Evolutionary conservation across 2,797 vertebrate species (phyloP), one percentile per base, ranked within the genome.

Genomic region (Diplodus puntazzo): DNA sequence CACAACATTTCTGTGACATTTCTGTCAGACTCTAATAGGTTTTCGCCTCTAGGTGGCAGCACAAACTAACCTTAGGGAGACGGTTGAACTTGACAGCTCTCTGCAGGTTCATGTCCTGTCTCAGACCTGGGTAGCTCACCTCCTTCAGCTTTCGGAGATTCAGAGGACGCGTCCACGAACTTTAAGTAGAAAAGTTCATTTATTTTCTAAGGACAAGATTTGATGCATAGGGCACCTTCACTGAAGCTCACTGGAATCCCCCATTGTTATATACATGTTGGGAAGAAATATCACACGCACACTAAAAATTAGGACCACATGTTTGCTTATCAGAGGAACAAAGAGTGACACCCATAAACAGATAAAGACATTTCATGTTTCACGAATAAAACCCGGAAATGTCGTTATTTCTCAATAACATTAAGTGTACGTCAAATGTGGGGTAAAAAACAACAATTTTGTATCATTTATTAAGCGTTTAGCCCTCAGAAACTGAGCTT

Each of bases 81-180:
- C 96, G 95, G 93, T 98, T 95, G 69, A 98, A 92, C 89, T 97
- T 99, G 91, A 96, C 93, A 23, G 97, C 96, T 14, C 96, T 95
- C 90, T 98, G 97, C 94, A 97, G 95, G 79, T 94, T 97, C 95
- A 96, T 97, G 88, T 95, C 97, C 82, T 93, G 95, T 79, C 95
- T 97, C 83, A 98, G 89, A 79, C 97, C 96, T 2, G 96, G 97
- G 77, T 97, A 97, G 77, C 96, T 96, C 77, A 99, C 92, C 83
- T 99, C 97, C 66, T 96, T 96, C 88, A 99, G 91, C 80, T 99
- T 99, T 69, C 97, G 95, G 30, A 95, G 95, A 76, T 98, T 99
- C 83, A 99, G 92, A 58, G 97, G 96, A 20, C 97, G 96, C 90
- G 97, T 96, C 97, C 97, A 98, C 68, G 95, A 96, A 88, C 98